Conservation (phyloP, 2,888 invertebrate species). For the Orthonychiurus folsomi region DNA sequence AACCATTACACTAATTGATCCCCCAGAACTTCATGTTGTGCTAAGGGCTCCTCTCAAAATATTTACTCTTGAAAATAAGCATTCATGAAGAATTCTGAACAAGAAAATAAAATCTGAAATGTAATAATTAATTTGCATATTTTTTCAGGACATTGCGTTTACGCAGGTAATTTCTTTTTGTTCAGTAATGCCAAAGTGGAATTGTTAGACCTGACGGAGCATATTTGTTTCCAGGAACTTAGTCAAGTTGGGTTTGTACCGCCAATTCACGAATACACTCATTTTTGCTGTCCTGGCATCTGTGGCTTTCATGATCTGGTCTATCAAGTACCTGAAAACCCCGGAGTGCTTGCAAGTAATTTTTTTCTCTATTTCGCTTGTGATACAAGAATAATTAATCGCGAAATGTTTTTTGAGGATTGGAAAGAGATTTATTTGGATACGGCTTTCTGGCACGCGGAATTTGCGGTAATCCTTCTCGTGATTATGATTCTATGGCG, state of each 20-base stretch:
- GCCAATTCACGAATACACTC: constrained; percentile 88
- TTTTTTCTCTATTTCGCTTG: no score
- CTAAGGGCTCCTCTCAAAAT: no score
- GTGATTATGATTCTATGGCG: constrained; percentile 94
- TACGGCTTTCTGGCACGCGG: constrained; percentile 89
- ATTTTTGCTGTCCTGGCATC: constrained; percentile 85
- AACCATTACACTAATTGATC: no score
- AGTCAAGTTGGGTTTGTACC: constrained; percentile 78
- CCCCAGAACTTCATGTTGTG: no score
- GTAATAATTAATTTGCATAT: no score
- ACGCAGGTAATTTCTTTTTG: constrained; percentile 51
- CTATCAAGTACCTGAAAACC: constrained; percentile 69
- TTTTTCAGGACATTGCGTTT: constrained; percentile 79
- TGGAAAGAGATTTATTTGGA: constrained; percentile 92
- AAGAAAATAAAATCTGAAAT: no score
- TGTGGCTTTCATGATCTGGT: constrained; percentile 86
- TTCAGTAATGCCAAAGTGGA: background rate
- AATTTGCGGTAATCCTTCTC: constrained; percentile 76
- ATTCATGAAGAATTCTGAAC: no score
- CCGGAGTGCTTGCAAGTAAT: constrained; percentile 66
- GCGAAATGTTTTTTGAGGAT: constrained; percentile 50
- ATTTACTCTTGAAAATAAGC: no score
- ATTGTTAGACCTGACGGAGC: background rate
- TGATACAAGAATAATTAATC: no score
- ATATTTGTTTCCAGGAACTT: constrained; percentile 59